Evolutionary conservation across 2,113 vertebrate species (phyloP).

Genomic region (Calypte anna): DNA sequence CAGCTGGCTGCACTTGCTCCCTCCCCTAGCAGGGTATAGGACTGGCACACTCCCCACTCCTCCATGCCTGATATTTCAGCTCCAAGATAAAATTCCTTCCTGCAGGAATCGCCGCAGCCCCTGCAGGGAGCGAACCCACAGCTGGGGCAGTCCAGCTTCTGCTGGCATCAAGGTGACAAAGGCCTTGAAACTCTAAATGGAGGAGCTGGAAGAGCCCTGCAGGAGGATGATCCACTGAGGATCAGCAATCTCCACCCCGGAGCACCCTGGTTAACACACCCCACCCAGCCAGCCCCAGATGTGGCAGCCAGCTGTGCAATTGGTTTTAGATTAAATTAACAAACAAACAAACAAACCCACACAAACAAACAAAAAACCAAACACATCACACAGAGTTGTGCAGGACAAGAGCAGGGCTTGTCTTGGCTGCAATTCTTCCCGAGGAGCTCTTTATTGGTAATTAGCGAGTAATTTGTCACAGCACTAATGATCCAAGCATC

Average conservation of each 20-base stretch:
- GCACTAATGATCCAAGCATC: neutral
- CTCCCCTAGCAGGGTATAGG: neutral
- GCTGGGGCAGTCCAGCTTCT: neutral
- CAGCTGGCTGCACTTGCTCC: neutral
- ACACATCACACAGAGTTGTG: neutral
- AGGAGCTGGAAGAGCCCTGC: neutral
- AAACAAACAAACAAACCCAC: too few species aligned
- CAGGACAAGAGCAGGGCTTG: neutral
- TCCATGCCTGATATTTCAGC: rapidly evolving
- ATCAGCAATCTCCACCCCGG: neutral
- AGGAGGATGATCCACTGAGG: neutral
- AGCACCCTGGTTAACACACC: neutral
- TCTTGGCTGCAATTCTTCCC: conserved; percentile 5
- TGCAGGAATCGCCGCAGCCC: rapidly evolving
- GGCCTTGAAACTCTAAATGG: neutral
- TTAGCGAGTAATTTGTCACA: conserved; percentile 44
- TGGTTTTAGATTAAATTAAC: neutral
- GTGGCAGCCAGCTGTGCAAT: neutral
- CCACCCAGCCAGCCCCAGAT: neutral
- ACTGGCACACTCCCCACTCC: neutral
- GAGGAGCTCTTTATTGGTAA: conserved; percentile 44
- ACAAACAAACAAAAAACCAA: neutral
- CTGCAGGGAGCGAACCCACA: neutral
- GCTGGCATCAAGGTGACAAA: neutral
- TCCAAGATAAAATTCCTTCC: neutral